Conservation (phyloP, 2,888 invertebrate species). For the Sesia bembeciformis region DNA sequence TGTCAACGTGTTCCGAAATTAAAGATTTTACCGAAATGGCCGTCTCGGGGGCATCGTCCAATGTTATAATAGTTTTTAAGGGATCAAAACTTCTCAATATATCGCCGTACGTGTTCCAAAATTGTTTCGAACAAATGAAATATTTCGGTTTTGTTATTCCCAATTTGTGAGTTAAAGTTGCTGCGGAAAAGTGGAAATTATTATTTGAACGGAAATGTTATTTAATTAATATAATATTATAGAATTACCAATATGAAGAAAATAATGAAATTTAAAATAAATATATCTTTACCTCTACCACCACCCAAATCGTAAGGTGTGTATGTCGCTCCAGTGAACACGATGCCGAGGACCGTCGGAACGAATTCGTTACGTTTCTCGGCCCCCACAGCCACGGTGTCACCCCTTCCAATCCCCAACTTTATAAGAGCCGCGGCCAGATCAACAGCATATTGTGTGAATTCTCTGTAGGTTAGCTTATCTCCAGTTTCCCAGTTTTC, state of each 20-base stretch:
- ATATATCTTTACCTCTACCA: slow-evolving; percentile 30
- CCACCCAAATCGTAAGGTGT: slow-evolving; percentile 36
- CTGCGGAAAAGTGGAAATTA: slow-evolving; percentile 40
- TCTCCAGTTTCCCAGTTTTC: slow-evolving; percentile 70
- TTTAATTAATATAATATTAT: not conserved
- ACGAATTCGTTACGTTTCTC: slow-evolving; percentile 75
- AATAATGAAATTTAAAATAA: not conserved
- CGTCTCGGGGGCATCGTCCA: slow-evolving; percentile 22
- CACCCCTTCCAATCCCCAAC: slow-evolving; percentile 62
- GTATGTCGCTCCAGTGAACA: slow-evolving; percentile 51
- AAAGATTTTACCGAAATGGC: slow-evolving; percentile 26
- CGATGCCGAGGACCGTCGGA: slow-evolving; percentile 63
- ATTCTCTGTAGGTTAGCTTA: slow-evolving; percentile 59
- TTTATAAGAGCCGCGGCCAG: slow-evolving; percentile 64
- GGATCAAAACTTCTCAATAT: slow-evolving; percentile 29
- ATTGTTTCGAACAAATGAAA: slow-evolving; percentile 75
- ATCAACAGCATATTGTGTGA: slow-evolving; percentile 67
- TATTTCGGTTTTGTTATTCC: slow-evolving; percentile 78
- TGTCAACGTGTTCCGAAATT: slow-evolving; percentile 23
- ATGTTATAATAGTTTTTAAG: slow-evolving; percentile 30
- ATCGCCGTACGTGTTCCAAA: slow-evolving; percentile 50
- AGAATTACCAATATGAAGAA: too few species aligned
- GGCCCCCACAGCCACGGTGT: slow-evolving; percentile 72
- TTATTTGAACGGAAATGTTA: not conserved
- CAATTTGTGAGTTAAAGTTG: slow-evolving; percentile 77